These are phyloP conservation scores for Hycleus phaleratus DNA, from an alignment of 1,140 invertebrate species.

Conservation along the genomic window DNA sequence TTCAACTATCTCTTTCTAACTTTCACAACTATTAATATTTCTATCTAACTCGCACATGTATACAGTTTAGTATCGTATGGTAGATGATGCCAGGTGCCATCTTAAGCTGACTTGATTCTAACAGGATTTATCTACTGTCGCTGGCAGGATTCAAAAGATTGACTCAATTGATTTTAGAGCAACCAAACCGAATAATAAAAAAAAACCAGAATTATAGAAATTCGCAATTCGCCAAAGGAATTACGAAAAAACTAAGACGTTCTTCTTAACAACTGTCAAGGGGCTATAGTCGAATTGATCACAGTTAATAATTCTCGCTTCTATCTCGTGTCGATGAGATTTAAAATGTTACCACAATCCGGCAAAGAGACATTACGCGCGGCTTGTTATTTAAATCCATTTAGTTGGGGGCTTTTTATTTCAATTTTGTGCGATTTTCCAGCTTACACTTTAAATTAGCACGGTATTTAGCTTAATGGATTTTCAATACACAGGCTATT, in stretches of 20 bases:
- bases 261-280: slow-evolving; percentile 11
- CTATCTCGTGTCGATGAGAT: slow-evolving; percentile 11
- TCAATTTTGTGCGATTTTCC: slow-evolving; percentile 35
- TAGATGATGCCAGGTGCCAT: slow-evolving; percentile 29
- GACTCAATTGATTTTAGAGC: slow-evolving; percentile 27
- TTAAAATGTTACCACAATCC: slow-evolving; percentile 14
- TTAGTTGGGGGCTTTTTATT: slow-evolving; percentile 29
- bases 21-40: background rate
- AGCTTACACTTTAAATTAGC: slow-evolving; percentile 35
- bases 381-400: slow-evolving; percentile 32
- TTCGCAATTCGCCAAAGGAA: background rate
- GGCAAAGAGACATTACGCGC: slow-evolving; percentile 11
- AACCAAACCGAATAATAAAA: background rate
- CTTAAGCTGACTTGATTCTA: slow-evolving; percentile 28
- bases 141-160: slow-evolving; percentile 21
- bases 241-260: slow-evolving; percentile 11
- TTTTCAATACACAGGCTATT: slow-evolving; percentile 32
- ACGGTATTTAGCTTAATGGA: slow-evolving; percentile 33
- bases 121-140: slow-evolving; percentile 29
- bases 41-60: slow-evolving; percentile 8
- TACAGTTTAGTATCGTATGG: slow-evolving; percentile 18
- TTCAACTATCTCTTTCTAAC: slow-evolving; percentile 12
- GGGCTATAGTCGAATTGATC: slow-evolving; percentile 16
- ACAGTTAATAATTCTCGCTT: slow-evolving; percentile 20
- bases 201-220: slow-evolving; percentile 4